Evolutionary conservation across 2,888 invertebrate species (phyloP).

Genomic region (Cantharis flavilabris): DNA sequence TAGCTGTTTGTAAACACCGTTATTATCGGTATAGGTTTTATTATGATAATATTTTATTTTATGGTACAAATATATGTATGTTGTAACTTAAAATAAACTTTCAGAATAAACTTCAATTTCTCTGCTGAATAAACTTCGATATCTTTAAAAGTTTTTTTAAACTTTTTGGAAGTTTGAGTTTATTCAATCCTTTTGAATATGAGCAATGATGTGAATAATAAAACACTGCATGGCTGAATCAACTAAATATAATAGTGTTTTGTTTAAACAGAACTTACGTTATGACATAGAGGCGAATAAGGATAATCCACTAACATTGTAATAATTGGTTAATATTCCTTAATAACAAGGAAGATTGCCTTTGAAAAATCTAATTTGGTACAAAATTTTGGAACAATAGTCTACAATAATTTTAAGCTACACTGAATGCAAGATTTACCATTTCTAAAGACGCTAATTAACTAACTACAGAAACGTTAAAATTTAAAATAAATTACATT

Average conservation of each 20-base stretch:
- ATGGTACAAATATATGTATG: not conserved
- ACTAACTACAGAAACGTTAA: too few relatives aligned
- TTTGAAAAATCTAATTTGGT: not conserved
- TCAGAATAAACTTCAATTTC: not conserved
- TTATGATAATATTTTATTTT: not conserved
- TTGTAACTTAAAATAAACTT: not conserved
- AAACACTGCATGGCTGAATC: not conserved
- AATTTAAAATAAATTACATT: too few relatives aligned
- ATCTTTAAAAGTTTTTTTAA: not conserved
- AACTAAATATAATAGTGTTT: not conserved
- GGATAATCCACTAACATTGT: not conserved
- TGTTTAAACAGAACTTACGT: not conserved
- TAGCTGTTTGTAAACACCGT: too few relatives aligned
- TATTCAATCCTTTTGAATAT: not conserved
- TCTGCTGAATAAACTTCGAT: not conserved
- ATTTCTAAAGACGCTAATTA: too few relatives aligned
- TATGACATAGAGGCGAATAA: not conserved
- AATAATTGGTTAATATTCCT: not conserved
- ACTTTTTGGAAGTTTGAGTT: not conserved
- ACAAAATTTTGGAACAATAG: not conserved
- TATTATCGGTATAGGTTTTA: too few relatives aligned
- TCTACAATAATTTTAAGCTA: not conserved
- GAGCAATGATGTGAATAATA: not conserved
- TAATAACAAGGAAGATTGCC: not conserved
- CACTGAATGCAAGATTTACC: too few relatives aligned